Conservation (phyloP, 2,888 invertebrate genomes). For the Synergus japonicus region DNA sequence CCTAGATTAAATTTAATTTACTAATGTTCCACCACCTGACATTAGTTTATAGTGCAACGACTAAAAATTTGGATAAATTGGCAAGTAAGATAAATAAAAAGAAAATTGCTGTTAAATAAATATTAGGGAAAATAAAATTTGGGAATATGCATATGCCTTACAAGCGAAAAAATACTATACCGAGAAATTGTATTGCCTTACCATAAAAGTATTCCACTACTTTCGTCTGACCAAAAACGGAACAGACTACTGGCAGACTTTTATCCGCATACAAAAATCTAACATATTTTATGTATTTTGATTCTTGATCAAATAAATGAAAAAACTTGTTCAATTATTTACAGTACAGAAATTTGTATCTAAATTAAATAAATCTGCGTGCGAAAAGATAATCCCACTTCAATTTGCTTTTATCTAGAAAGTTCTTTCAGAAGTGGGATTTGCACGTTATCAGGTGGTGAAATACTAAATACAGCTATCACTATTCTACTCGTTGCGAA, state of each 20-base stretch:
- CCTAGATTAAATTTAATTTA: slow-evolving; percentile 19
- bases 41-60: not conserved
- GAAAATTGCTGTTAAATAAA: too few species aligned
- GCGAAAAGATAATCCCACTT: not conserved
- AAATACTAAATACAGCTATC: not conserved
- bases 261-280: too few species aligned
- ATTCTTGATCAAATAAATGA: too few species aligned
- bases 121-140: too few species aligned
- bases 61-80: too few species aligned
- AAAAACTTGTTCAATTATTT: too few species aligned
- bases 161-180: not conserved
- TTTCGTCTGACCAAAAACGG: not conserved
- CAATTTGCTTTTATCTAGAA: not conserved
- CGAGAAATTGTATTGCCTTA: not conserved
- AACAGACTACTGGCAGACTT: not conserved
- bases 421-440: not conserved
- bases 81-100: too few species aligned
- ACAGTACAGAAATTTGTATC: too few species aligned
- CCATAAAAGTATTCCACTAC: not conserved
- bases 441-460: not conserved
- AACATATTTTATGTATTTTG: too few species aligned
- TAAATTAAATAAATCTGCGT: not conserved
- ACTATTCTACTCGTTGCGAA: not conserved
- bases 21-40: slow-evolving; percentile 23
- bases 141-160: too few species aligned